A percentile compares a stretch with the other conserved stretches of the same genome.
Evolutionary conservation across 2,113 vertebrate species (phyloP).

Genomic region (Australoheros scitulus): DNA sequence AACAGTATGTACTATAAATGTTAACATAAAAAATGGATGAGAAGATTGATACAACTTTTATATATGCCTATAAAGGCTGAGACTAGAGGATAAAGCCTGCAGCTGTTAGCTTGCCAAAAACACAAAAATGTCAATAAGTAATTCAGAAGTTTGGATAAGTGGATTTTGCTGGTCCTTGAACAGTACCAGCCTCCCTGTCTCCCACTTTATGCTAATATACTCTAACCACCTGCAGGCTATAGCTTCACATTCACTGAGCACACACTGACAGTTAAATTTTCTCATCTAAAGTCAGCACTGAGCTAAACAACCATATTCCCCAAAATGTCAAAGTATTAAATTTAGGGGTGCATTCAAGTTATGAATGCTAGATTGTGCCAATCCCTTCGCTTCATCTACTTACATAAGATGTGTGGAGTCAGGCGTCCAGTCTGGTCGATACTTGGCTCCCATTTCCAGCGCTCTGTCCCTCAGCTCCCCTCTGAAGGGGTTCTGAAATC

Average conservation of each 20-base stretch:
- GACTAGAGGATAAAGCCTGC: background rate
- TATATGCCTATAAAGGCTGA: background rate
- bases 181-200: background rate
- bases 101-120: background rate
- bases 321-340: background rate
- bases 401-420: constrained; percentile 92
- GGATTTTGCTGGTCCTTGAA: background rate
- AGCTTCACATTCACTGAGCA: background rate
- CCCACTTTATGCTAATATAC: background rate
- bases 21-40: background rate
- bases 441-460: constrained; percentile 88
- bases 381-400: constrained; percentile 31
- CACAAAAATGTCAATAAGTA: background rate
- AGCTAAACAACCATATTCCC: too few species aligned
- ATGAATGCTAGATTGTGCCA: background rate
- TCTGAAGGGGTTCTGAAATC: constrained; percentile 92
- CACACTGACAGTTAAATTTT: background rate
- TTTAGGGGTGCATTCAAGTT: background rate
- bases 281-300: background rate
- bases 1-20: background rate
- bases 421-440: constrained; percentile 86
- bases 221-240: background rate
- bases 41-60: background rate
- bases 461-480: constrained; percentile 90
- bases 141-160: background rate